Base-by-base conservation (phyloP, 2,888 invertebrate species). In the Tineola bisselliella region DNA sequence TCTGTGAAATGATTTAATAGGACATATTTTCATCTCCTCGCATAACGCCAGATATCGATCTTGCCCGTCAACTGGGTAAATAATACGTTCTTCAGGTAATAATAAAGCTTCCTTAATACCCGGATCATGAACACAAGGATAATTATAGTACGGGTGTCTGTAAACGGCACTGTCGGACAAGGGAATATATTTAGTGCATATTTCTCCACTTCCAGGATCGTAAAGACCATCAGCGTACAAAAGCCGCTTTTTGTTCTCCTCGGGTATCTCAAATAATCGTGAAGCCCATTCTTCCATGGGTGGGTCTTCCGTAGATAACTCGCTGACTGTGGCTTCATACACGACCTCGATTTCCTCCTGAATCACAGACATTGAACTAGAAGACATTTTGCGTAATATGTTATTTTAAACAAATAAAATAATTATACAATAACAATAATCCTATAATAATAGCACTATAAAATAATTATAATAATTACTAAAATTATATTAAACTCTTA, bases 211-310 rank as follows among this genome's bases (percentile, higher is more conserved):
- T 0, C 75, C 79, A 1, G 78, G 75, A 5, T 70, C 62, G 61
- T 77, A 80, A 10, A 77, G 63, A 0, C 75, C 77, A 43, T 73
- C 59, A 10, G 67, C 63, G 44, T 66, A 67, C 12, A 73, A 64
- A 2, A 64, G 8, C 25, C 67, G 70, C 64, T 81, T 79, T 4
- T 44, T 33, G 61, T 77, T 77, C 30, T 68, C 66, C 57, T 72
- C 70, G 0, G 68, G 63, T 0, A 62, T 1, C 8, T 66, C 64
- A 1, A 76, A 48, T 2, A 69, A 61, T 1, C 81, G 64, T 0
- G 84, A 84, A 8, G 82, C 73, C 81, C 83, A 82, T 62, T 83
- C 73, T 0, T 75, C 73, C 67, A 72, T 76, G 0, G 80, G 79
- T 15, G 73, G 72, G 0, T 81, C 81, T 0, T 81, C 81, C 54